Evolutionary conservation across 2,113 vertebrate species (phyloP), one percentile per base, ranked within the genome.

Genomic region (Scomber colias): DNA sequence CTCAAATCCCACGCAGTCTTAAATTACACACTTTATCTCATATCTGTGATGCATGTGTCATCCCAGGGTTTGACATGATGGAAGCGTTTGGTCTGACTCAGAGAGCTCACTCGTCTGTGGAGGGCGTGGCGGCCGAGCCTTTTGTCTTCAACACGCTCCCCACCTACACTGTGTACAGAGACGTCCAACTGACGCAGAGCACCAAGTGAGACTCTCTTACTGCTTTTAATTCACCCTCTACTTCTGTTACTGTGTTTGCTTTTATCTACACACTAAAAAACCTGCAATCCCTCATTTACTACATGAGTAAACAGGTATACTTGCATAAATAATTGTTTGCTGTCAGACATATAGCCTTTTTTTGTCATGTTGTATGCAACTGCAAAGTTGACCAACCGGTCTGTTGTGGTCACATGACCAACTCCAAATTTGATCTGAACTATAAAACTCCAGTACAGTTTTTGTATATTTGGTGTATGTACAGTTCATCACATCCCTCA

Each of bases 31-130:
- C 8, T 35, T 50, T 9, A 6, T 19, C 17, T 21, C 13, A 13
- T 77, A 11, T 13, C 30, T 56, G 19, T 21, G n/a, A 1, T 30
- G 35, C 62, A 13, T 83, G 71, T 84, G 61, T 55, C 21, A 35
- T 27, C n/a, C 44, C 79, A 99, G 98, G 97, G 10, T 98, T 97
- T 53, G 93, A 98, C 89, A 96, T 99, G 96, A 98, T 99, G 98
- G 95, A 94, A 15, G 95, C 92, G 2, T 99, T 99, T 35, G 97
- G 98, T 75, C 92, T 99, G 57, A 96, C 96, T 2, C 94, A 89
- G 77, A 94, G 85, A 68, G 95, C 96, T 27, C 96, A 97, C 0
- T 93, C 97, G 7, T 96, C 96, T 0, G 72, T 98, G 55, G 95
- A 96, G 4, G 97, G 98, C 0, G 95, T 98, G 10, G 94, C 97